Base-by-base conservation (phyloP, 64 coral and sea anemone genomes). In the Catalaphyllia jardinei region DNA sequence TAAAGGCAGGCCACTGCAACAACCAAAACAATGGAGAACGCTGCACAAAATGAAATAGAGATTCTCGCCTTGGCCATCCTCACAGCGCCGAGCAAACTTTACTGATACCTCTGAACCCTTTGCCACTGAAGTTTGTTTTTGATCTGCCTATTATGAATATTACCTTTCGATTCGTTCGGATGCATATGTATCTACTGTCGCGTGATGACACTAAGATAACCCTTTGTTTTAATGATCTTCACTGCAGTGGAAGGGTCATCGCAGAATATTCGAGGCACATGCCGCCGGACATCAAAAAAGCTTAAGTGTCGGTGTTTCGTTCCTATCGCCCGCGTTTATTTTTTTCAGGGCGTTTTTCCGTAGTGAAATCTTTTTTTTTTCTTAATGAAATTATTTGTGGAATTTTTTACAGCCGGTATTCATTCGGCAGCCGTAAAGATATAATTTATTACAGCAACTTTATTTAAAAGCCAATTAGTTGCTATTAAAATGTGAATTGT, bases 141-240 rank as follows among this genome's bases (percentile, higher is more conserved):
- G 29, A 79, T 17, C 27, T 17, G n/a, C 11, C 62, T 52, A 10
- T 69, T 10, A 69, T 69, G 22, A 69, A 69, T 27, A 69, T 69
- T 69, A 4, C 9, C 65, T 24, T 69, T 8, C n/a, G 65, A 14
- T 57, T 57, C 15, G 10, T 25, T 69, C 65, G 65, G 65, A 69
- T 69, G 65, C 31, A 29, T 29, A 29, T 50, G 33, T 69, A 69
- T 69, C 38, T 22, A 11, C 39, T 52, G 35, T 67, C 62, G 81
- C 20, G 22, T 85, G 81, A 85, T 85, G 63, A 51, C 62, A 85
- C n/a, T 35, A 6, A 20, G 81, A 85, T 85, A 85, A 71, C 81
- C 42, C 81, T 52, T 28, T 27, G 31, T 71, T 28, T 84, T 8
- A 2, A 71, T 71, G 31, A 52, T 14, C 20, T 69, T 71, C 10